Evolutionary conservation across 2,888 invertebrate species (phyloP), one percentile per base, ranked within the genome.

Genomic region (Vesta saturnalis): DNA sequence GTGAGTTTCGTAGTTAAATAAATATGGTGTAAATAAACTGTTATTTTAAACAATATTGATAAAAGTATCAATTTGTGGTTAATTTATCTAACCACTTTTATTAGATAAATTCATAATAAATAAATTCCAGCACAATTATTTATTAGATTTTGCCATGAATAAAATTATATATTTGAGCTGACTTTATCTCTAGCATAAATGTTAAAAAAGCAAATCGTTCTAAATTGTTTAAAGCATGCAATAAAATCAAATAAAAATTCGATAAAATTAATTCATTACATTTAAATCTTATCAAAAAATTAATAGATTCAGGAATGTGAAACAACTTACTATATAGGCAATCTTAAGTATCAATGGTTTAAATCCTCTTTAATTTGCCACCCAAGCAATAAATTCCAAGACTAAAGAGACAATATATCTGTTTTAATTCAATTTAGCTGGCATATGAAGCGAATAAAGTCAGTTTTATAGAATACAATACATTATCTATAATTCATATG

Each of bases 401-500:
- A 68, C 77, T 74, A 77, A 74, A 74, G 75, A 72, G 73, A 75
- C 74, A 77, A 78, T 78, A 79, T 78, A 79, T 78, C 78, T 70
- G 59, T 62, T 66, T 70, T 70, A 70, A 70, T 70, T 65, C 69
- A 77, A 79, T 79, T 79, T 79, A 76, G 77, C 77, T 77, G 77
- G 77, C 78, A 77, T 72, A 78, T 77, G 74, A 78, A 74, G 75
- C 75, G 75, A 79, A 80, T 79, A 78, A 79, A 80, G 79, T 79
- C 79, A 77, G 78, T 79, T 77, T 77, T 76, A 66, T 73, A 73
- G 81, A 81, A 81, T 81, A 82, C 82, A 82, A 82, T 81, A 79
- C 81, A 78, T 80, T 79, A 82, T 82, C 80, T 82, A 81, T 82
- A 81, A 82, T 82, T 82, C 82, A 82, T 82, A 81, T 77, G 70